Evolutionary conservation across 2,113 vertebrate genomes (phyloP).

Genomic region (Pelecanoides urinatrix): DNA sequence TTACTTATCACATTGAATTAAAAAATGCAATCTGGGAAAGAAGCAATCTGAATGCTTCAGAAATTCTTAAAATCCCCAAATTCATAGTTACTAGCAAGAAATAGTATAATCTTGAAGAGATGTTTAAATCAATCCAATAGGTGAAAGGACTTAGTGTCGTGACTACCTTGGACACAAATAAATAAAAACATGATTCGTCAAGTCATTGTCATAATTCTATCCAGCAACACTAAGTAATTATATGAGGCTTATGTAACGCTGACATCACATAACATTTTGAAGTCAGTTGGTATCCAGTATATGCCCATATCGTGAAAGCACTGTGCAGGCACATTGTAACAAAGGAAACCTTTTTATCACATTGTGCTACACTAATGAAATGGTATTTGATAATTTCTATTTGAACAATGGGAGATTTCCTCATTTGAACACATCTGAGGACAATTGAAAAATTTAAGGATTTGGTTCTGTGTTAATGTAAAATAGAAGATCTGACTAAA

Average conservation of each 20-base stretch:
- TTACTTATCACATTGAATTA: not conserved
- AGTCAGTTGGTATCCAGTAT: not conserved
- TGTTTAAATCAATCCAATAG: not conserved
- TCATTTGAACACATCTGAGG: not conserved
- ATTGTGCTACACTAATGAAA: not conserved
- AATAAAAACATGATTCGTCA: not conserved
- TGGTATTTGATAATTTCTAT: not conserved
- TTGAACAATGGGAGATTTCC: not conserved
- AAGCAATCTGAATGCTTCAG: not conserved
- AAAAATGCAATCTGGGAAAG: not conserved
- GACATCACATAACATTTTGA: not conserved
- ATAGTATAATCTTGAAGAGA: not conserved
- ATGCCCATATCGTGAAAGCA: not conserved
- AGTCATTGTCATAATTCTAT: not conserved
- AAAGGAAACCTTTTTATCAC: not conserved
- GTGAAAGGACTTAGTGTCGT: not conserved
- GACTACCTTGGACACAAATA: not conserved
- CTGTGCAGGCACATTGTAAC: not conserved
- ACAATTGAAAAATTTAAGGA: not conserved
- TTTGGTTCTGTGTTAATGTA: not conserved
- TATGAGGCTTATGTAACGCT: not conserved
- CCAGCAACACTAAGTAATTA: not conserved
- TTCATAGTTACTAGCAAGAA: not conserved
- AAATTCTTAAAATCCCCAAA: not conserved
- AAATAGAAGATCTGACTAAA: not conserved